phyloP scores from a whole-genome alignment of 2,888 invertebrate genomes.

The Parapristionchus giblindavisi region DNA sequence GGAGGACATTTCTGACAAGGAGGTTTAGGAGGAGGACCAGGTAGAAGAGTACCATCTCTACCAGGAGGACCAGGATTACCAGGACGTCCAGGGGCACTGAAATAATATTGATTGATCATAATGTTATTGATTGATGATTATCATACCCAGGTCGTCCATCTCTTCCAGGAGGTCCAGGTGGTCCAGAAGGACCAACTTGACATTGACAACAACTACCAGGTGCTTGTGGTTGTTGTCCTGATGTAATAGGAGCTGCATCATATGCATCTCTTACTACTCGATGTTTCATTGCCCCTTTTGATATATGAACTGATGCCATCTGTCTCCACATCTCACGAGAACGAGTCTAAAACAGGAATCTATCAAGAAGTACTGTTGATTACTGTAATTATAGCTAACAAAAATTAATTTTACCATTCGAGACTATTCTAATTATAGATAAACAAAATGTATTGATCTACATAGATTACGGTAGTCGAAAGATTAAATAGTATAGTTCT shows the following conservation, averaged over 20 bases:
- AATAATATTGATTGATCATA: slow-evolving; percentile 22
- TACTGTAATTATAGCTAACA: background rate
- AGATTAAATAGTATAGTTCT: too few relatives aligned
- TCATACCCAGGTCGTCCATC: slow-evolving; percentile 34
- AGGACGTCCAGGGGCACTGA: slow-evolving; percentile 62
- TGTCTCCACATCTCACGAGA: slow-evolving; percentile 70
- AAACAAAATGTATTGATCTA: too few relatives aligned
- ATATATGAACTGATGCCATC: slow-evolving; percentile 67
- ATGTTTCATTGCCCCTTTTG: slow-evolving; percentile 41
- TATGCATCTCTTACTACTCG: slow-evolving; percentile 27
- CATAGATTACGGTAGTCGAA: too few relatives aligned
- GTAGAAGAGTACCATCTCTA: slow-evolving; percentile 63
- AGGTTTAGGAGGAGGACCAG: slow-evolving; percentile 69
- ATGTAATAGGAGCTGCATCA: slow-evolving; percentile 48
- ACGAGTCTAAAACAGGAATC: slow-evolving; percentile 55
- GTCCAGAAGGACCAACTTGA: slow-evolving; percentile 66
- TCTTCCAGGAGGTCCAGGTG: slow-evolving; percentile 54
- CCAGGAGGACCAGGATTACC: slow-evolving; percentile 66
- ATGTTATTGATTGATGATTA: too few relatives aligned
- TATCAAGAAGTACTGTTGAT: background rate
- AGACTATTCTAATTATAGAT: background rate
- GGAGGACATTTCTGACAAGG: slow-evolving; percentile 68
- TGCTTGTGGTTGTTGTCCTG: slow-evolving; percentile 38
- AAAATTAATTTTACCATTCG: background rate
- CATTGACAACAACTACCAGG: slow-evolving; percentile 66